Conservation (phyloP, 2,113 vertebrate species). For the Zosterops lateralis region DNA sequence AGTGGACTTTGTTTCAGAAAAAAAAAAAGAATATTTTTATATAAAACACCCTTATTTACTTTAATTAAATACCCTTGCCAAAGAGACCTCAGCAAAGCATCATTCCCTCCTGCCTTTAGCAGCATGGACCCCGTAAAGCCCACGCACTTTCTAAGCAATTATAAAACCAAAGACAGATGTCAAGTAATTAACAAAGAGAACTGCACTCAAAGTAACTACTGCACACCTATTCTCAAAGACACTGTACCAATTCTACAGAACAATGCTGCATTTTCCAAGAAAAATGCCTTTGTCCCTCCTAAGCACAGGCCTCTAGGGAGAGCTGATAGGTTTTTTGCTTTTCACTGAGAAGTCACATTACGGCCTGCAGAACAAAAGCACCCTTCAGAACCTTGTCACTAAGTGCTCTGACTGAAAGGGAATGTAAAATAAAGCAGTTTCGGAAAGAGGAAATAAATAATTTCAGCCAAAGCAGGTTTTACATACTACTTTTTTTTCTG, state of each 20-base stretch:
- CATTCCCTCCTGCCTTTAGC: not conserved
- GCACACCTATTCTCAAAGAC: not conserved
- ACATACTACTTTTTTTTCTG: not conserved
- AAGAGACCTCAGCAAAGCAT: not conserved
- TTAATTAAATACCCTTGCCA: not conserved
- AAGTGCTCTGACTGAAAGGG: conserved; percentile 36
- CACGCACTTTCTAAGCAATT: not conserved
- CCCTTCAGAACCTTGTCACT: conserved; percentile 23
- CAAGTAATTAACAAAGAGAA: not conserved
- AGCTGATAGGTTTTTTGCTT: conserved; percentile 24
- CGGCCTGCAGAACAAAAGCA: not conserved
- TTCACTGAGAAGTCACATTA: not conserved
- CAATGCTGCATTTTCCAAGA: not conserved
- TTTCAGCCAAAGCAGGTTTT: not conserved
- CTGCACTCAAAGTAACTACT: not conserved
- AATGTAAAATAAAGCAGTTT: not conserved
- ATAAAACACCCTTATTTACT: not conserved
- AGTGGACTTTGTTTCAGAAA: not conserved
- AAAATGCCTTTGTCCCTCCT: conserved; percentile 8
- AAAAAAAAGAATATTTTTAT: not conserved
- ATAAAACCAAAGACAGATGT: not conserved
- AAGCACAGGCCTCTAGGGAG: not conserved
- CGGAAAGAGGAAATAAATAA: not conserved
- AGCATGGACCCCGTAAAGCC: not conserved
- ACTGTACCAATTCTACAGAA: not conserved